Evolutionary conservation across 2,888 invertebrate genomes (phyloP), one percentile per base, ranked within the genome.

Genomic region (Eledona agricola): DNA sequence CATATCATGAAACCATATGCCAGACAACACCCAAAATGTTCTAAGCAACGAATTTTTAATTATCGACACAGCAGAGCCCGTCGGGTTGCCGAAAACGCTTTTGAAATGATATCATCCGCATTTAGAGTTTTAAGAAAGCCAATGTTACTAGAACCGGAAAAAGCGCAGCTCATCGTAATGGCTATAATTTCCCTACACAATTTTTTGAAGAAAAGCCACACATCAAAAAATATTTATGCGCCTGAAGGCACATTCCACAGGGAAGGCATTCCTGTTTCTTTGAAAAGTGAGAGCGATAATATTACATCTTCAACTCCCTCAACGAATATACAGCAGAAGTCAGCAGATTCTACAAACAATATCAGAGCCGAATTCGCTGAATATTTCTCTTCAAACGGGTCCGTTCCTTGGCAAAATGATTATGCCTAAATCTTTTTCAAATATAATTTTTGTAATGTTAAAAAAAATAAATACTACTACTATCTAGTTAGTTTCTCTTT

Each of bases 141-240:
- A 5, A 19, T 19, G 20, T n/a, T 19, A 19, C 20, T 19, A 5
- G 4, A 19, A 19, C 20, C 20, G n/a, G 20, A 19, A 19, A 19
- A 19, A 19, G 20, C 20, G n/a, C 20, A 19, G 20, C 20, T 19
- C n/a, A n/a, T 19, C 4, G n/a, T n/a, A 19, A 19, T 19, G 20
- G n/a, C 20, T 5, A 19, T 19, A 5, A n/a, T 19, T 19, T 19
- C 4, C n/a, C 20, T 19, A 19, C 20, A 19, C 20, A 19, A 19
- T 19, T 19, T 19, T 19, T 19, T 19, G n/a, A 19, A n/a, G n/a
- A 19, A 19, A 19, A 19, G 20, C n/a, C 4, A n/a, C n/a, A n/a
- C 20, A n/a, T 19, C 20, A 4, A 19, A n/a, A 19, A 19, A 19
- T 19, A 19, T 19, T 19, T 19, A 19, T n/a, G n/a, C 4, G 4